These are phyloP conservation scores for Oophaga pumilio DNA, from an alignment of 2,113 vertebrate species.

Conservation along the genomic window DNA sequence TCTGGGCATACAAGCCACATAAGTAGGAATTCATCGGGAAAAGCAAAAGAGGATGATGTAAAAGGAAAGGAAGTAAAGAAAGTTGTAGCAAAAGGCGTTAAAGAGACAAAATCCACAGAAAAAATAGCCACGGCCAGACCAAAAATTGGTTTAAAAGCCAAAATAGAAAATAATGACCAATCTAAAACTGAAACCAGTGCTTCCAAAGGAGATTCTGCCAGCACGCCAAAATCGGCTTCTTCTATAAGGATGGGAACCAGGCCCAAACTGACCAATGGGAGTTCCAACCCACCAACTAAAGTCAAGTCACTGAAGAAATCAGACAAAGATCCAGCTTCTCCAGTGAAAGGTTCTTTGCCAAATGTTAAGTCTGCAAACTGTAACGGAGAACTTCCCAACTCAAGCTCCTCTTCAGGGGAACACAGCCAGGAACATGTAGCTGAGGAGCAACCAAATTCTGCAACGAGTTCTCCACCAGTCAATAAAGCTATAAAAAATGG, in stretches of 20 bases:
- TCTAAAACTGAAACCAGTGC: constrained; percentile 68
- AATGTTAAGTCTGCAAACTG: constrained; percentile 66
- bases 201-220: constrained; percentile 70
- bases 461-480: constrained; percentile 47
- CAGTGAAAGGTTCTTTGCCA: constrained; percentile 53
- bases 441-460: constrained; percentile 64
- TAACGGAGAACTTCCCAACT: constrained; percentile 62
- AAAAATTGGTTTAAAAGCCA: constrained; percentile 75
- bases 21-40: constrained; percentile 73
- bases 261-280: constrained; percentile 79
- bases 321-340: constrained; percentile 71
- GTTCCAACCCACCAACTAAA: constrained; percentile 68
- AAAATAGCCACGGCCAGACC: constrained; percentile 75
- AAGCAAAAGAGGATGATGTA: constrained; percentile 76
- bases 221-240: constrained; percentile 56
- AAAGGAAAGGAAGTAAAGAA: constrained; percentile 81
- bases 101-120: constrained; percentile 76
- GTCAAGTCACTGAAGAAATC: constrained; percentile 74
- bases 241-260: constrained; percentile 82
- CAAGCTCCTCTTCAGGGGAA: constrained; percentile 62
- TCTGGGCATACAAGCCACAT: constrained; percentile 74
- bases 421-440: constrained; percentile 64
- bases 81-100: constrained; percentile 68
- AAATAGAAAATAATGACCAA: constrained; percentile 76
- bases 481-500: constrained; percentile 55